A percentile compares a stretch with the other conserved stretches of the same genome.
Evolutionary conservation across 1,140 invertebrate species (phyloP).

Genomic region (Penaeus indicus): DNA sequence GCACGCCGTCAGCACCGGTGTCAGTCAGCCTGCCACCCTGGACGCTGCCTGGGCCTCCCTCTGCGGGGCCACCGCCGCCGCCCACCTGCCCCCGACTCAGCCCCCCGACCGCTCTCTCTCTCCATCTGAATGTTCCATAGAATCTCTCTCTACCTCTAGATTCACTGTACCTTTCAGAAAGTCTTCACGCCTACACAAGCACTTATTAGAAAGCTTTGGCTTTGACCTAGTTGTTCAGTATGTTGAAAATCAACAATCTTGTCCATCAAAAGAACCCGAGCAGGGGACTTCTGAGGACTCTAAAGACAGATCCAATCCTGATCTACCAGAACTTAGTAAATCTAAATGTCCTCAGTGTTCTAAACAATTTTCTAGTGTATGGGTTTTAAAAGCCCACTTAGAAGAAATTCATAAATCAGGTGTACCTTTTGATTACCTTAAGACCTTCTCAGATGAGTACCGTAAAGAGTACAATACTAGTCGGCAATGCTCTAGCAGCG

Average conservation of each 20-base stretch:
- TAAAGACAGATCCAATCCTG: conserved; percentile 64
- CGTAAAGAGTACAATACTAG: conserved; percentile 63
- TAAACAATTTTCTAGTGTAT: conserved; percentile 95
- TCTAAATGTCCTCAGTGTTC: conserved; percentile 89
- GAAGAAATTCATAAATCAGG: conserved; percentile 88
- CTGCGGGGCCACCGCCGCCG: conserved; percentile 38
- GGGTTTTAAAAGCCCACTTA: conserved; percentile 94
- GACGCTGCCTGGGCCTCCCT: conserved; percentile 55
- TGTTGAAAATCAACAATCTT: conserved; percentile 63
- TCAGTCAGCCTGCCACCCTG: conserved; percentile 47
- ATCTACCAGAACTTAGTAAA: conserved; percentile 79
- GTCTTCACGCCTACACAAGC: conserved; percentile 65
- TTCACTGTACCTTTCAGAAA: conserved; percentile 65
- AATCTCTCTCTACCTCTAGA: conserved; percentile 66
- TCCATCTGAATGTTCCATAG: conserved; percentile 66
- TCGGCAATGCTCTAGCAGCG: conserved; percentile 62
- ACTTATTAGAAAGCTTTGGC: conserved; percentile 66
- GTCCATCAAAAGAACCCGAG: conserved; percentile 53
- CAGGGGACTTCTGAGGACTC: conserved; percentile 58
- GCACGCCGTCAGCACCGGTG: conserved; percentile 33
- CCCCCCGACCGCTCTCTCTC: conserved; percentile 65
- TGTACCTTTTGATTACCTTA: conserved; percentile 63
- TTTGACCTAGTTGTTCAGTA: conserved; percentile 66
- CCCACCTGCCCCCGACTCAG: conserved; percentile 62
- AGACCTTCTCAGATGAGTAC: conserved; percentile 62